Base-by-base conservation (phyloP, 2,113 vertebrate species). In the Rhegmatorhina hoffmannsi region DNA sequence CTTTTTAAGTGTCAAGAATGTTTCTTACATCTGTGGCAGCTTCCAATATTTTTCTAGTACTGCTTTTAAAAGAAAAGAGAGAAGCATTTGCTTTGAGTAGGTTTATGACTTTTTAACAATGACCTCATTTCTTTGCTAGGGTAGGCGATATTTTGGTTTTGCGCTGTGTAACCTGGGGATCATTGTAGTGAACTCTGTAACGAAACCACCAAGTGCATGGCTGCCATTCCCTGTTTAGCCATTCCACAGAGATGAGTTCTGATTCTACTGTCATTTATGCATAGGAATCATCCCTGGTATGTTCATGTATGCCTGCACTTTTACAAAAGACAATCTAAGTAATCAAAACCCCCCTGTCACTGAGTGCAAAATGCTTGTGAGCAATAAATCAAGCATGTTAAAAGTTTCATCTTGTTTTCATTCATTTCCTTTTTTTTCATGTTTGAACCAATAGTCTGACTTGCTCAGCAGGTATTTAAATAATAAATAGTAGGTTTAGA, bases 1-100 rank as follows among this genome's bases (percentile, higher is more conserved):
- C 64, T 98, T 97, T 97, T 90, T 19, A 90, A 92, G 69, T 52
- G 53, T 91, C 36, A 90, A 24, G 66, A 92, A 82, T 59, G 21
- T 95, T 91, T 92, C 56, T 78, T 82, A 55, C 2, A 69, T 88
- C 81, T 89, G 7, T 53, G 56, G 66, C 72, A 86, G 40, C 44
- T 92, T 94, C 36, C 26, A 47, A 13, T 95, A 74, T 84, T 87
- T 92, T 86, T 84, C 43, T 72, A 89, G 53, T 77, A 53, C n/a
- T 79, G 50, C 47, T 88, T 95, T 89, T 66, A 83, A 85, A 91
- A 83, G 34, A 56, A 53, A 93, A 73, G 12, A 56, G 52, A 31
- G 59, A 50, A 73, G 5, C 2, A 2, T 67, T 89, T 77, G 29
- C 79, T 91, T 74, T 74, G 44, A 83, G 47, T 36, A 46, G 3